Conservation (phyloP, 2,797 vertebrate genomes). For the Microcaecilia unicolor region DNA sequence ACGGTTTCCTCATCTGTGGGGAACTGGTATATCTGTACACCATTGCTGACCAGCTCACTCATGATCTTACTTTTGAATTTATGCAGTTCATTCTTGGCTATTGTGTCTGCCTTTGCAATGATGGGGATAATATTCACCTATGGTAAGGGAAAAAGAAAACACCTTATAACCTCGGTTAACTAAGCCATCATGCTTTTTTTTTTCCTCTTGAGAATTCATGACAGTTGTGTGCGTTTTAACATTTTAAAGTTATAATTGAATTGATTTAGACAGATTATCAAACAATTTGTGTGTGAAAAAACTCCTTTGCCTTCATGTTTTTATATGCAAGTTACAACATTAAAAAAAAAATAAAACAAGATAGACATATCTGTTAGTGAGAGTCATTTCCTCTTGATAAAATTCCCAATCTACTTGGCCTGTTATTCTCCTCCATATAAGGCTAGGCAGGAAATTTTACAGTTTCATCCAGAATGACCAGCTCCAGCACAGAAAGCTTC, state of each 20-base stretch:
- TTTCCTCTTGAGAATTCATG: no score
- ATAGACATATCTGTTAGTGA: neutral
- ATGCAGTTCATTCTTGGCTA: constrained; percentile 74
- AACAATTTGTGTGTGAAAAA: no score
- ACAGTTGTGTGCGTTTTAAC: no score
- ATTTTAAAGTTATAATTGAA: no score
- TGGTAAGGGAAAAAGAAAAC: constrained; percentile 9
- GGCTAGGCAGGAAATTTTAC: constrained; percentile 27
- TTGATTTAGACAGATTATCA: no score
- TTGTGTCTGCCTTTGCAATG: constrained; percentile 78
- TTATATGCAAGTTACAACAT: no score
- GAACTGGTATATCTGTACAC: constrained; percentile 81
- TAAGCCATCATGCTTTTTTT: no score
- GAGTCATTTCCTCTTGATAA: constrained; percentile 13
- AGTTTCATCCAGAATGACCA: neutral
- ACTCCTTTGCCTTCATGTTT: no score
- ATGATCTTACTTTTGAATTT: constrained; percentile 85
- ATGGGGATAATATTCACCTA: constrained; percentile 82
- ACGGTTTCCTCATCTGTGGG: constrained; percentile 75
- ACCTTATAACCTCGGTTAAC: no score
- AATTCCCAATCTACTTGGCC: no score
- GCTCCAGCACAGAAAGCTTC: constrained; percentile 9
- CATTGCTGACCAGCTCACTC: constrained; percentile 79
- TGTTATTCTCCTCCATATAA: neutral
- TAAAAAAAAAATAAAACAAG: no score